A percentile compares a stretch with the other conserved stretches of the same genome.
Conservation (phyloP, 1,140 invertebrate genomes). For the Drosophila nigrodunni region DNA sequence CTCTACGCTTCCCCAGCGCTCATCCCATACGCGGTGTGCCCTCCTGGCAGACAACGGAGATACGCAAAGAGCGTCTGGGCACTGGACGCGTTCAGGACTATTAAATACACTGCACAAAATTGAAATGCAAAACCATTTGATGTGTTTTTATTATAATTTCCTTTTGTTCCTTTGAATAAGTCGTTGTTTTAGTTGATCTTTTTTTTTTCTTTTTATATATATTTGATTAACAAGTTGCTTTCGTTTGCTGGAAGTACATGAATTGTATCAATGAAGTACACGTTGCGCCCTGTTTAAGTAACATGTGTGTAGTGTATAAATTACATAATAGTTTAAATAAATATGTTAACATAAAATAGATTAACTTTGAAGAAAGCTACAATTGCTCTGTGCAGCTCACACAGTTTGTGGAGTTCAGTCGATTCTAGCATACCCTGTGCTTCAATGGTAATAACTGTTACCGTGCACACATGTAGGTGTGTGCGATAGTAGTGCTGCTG, state of each 20-base stretch:
- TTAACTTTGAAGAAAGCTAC: slow-evolving; percentile 11
- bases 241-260: slow-evolving; percentile 48
- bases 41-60: slow-evolving; percentile 91
- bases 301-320: slow-evolving; percentile 17
- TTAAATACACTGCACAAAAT: slow-evolving; percentile 17
- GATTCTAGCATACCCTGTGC: too few relatives aligned
- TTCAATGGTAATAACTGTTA: too few relatives aligned
- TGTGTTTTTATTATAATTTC: too few relatives aligned
- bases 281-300: slow-evolving; percentile 21
- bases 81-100: slow-evolving; percentile 90
- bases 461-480: too few relatives aligned
- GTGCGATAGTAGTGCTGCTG: too few relatives aligned
- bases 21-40: slow-evolving; percentile 87
- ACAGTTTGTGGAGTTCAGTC: too few relatives aligned
- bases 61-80: slow-evolving; percentile 88
- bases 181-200: slow-evolving; percentile 24
- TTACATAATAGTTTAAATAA: slow-evolving; percentile 49
- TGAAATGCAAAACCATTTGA: not conserved
- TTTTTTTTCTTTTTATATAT: slow-evolving; percentile 8
- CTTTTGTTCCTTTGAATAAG: not conserved
- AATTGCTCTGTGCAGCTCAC: not conserved
- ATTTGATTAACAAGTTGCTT: slow-evolving; percentile 48
- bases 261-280: slow-evolving; percentile 45
- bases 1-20: slow-evolving; percentile 91
- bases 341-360: slow-evolving; percentile 37